Evolutionary conservation across 2,113 vertebrate species (phyloP).

Genomic region (Spermophilus dauricus): DNA sequence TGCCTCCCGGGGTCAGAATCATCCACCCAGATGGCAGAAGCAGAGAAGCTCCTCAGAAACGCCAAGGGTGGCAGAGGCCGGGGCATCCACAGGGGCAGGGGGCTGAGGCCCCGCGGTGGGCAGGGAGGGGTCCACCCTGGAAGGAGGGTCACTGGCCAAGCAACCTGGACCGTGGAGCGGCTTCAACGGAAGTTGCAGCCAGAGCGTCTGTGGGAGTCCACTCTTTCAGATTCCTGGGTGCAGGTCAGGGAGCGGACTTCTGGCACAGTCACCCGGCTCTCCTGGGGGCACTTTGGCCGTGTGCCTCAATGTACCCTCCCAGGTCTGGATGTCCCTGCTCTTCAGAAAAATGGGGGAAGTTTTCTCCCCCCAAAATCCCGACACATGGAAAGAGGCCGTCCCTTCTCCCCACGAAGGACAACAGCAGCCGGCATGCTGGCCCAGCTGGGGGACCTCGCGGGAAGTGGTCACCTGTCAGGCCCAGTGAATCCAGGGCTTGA

Average conservation of each 20-base stretch:
- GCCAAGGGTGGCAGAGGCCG: no score
- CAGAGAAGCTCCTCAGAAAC: no score
- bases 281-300: background rate
- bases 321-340: background rate
- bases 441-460: no score
- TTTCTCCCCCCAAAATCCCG: background rate
- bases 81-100: no score
- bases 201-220: background rate
- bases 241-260: rapidly evolving
- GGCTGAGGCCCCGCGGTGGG: no score
- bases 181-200: background rate
- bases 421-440: no score
- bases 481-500: no score
- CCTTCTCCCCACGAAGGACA: background rate
- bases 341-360: no score
- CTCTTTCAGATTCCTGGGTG: no score
- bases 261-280: rapidly evolving
- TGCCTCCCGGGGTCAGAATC: background rate
- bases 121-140: no score
- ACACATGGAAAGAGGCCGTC: background rate
- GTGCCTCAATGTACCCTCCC: rapidly evolving
- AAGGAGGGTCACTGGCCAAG: background rate
- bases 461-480: no score
- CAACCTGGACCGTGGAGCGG: background rate
- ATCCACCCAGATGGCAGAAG: no score